A percentile compares a stretch with the other conserved stretches of the same genome.
Conservation (phyloP, 92 coral and sea anemone species). For the Phenganax stokvisi region DNA sequence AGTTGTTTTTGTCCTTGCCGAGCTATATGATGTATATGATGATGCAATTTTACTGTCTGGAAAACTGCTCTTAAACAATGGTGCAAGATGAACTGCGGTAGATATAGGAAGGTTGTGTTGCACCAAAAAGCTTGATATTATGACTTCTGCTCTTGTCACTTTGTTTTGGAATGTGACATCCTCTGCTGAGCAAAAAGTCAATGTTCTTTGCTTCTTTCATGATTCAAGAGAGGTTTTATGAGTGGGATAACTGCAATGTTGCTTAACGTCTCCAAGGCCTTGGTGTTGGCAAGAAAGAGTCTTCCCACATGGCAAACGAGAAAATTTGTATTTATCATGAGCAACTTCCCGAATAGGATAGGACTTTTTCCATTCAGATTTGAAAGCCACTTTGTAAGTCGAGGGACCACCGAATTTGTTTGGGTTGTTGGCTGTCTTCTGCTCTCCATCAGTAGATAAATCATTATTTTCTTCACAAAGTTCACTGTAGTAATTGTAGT, state of each 20-base stretch:
- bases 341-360: background rate
- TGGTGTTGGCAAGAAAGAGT: slow-evolving; percentile 15
- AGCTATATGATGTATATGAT: slow-evolving; percentile 46
- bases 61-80: slow-evolving; percentile 8
- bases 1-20: slow-evolving; percentile 48
- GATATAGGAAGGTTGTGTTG: slow-evolving; percentile 1
- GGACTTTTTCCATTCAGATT: slow-evolving; percentile 6
- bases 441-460: background rate
- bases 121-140: background rate
- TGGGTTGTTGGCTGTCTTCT: background rate
- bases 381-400: slow-evolving; percentile 10
- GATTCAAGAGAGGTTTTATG: background rate
- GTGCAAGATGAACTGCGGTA: background rate
- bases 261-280: slow-evolving; percentile 19
- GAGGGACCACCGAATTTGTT: background rate
- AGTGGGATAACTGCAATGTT: background rate
- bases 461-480: background rate
- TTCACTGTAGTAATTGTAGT: too few relatives aligned
- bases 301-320: slow-evolving; percentile 8
- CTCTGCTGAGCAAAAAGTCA: background rate
- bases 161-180: background rate
- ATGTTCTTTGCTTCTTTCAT: slow-evolving; percentile 4
- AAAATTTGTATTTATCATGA: slow-evolving; percentile 3
- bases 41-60: slow-evolving; percentile 44
- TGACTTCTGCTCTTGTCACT: background rate